Percentiles rank a stretch among this genome's conserved stretches.
phyloP scores from a whole-genome alignment of 2,797 vertebrate species.

The Hydrophis major region DNA sequence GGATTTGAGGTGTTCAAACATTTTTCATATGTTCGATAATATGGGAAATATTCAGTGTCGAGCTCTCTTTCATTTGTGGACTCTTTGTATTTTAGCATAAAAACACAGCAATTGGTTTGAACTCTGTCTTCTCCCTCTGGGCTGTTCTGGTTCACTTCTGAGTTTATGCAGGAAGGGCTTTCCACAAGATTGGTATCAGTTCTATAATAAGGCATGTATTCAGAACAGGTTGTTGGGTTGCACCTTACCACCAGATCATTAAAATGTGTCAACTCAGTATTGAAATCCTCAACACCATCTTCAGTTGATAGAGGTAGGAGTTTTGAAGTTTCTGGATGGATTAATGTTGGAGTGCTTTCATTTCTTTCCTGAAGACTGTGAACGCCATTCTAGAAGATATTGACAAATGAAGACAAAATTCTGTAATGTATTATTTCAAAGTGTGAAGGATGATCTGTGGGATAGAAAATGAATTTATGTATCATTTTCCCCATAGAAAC shows the following conservation, averaged over 20 bases:
- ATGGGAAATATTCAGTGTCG: constrained; percentile 42
- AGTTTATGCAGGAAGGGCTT: neutral
- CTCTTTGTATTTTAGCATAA: constrained; percentile 6
- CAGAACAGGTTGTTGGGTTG: accelerated
- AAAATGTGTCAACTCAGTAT: neutral
- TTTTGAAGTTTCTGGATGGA: neutral
- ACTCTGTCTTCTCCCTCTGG: neutral
- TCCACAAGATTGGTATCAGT: neutral
- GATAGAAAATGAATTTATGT: neutral
- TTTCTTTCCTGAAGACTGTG: constrained; percentile 1
- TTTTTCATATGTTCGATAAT: constrained; percentile 46
- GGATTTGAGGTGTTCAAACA: neutral
- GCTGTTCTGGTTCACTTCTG: neutral
- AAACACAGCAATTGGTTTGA: neutral
- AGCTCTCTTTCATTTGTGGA: neutral
- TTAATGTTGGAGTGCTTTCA: neutral
- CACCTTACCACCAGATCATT: neutral
- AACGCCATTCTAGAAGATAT: constrained; percentile 37
- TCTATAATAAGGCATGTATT: constrained; percentile 54
- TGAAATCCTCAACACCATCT: neutral
- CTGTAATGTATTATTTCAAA: neutral
- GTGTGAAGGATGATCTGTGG: neutral
- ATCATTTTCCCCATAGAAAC: neutral
- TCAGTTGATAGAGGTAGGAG: accelerated
- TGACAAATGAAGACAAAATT: neutral